Conservation (phyloP, 2,888 invertebrate species). For the Polietes domitor region DNA sequence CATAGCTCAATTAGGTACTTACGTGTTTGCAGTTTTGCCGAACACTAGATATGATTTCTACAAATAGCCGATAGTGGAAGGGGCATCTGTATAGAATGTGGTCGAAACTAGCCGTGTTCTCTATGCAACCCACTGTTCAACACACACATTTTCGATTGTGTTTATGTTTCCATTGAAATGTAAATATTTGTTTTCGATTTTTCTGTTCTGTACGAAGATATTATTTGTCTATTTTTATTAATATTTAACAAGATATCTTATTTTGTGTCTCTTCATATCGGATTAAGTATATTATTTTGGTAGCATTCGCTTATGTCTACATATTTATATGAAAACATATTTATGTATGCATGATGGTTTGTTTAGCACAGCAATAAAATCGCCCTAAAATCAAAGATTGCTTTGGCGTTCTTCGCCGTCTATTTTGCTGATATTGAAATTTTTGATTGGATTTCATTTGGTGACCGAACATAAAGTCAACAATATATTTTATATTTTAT, state of each 20-base stretch:
- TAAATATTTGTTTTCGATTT: conserved; percentile 37
- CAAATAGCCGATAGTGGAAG: too few species aligned
- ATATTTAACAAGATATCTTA: conserved; percentile 24
- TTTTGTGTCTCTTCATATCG: conserved; percentile 6
- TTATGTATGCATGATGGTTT: conserved; percentile 13
- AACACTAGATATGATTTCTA: too few species aligned
- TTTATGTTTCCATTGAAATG: neutral
- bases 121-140: neutral
- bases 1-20: too few species aligned
- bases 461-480: conserved; percentile 42
- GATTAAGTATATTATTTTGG: conserved; percentile 21
- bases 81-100: too few species aligned
- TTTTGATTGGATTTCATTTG: conserved; percentile 57
- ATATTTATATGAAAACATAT: conserved; percentile 6
- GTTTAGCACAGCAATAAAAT: conserved; percentile 44
- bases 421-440: conserved; percentile 59
- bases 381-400: conserved; percentile 37
- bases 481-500: conserved; percentile 31
- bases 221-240: conserved; percentile 48
- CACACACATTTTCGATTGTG: neutral
- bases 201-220: conserved; percentile 15
- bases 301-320: neutral
- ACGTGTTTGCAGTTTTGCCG: too few species aligned
- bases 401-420: conserved; percentile 19
- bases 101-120: too few species aligned